phyloP scores from a whole-genome alignment of 2,797 vertebrate genomes.

The Orientallactaga sibirica region DNA sequence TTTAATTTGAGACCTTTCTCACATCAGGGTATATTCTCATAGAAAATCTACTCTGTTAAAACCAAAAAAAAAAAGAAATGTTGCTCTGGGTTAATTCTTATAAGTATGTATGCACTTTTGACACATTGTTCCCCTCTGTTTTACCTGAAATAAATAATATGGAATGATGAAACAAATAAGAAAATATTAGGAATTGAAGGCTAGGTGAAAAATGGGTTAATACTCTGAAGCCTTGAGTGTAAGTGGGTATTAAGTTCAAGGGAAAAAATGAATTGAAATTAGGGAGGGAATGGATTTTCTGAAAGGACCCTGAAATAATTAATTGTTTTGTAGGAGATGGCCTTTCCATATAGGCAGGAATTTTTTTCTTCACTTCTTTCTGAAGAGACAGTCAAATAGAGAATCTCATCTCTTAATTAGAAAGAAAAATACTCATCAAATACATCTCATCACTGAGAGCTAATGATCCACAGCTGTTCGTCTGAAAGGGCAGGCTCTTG shows the following conservation, averaged over 20 bases:
- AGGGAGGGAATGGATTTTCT: slow-evolving; percentile 85
- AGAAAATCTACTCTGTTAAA: slow-evolving; percentile 41
- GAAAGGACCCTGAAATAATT: slow-evolving; percentile 87
- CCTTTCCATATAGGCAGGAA: slow-evolving; percentile 86
- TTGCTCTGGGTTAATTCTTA: background rate
- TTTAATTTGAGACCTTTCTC: slow-evolving; percentile 17
- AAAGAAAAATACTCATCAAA: slow-evolving; percentile 92
- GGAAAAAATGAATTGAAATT: slow-evolving; percentile 83
- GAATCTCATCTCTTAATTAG: slow-evolving; percentile 90
- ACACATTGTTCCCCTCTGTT: slow-evolving; percentile 12
- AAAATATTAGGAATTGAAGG: slow-evolving; percentile 36
- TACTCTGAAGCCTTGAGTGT: slow-evolving; percentile 71
- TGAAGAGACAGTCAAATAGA: slow-evolving; percentile 88
- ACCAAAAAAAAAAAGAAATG: background rate
- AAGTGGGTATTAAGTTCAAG: slow-evolving; percentile 80
- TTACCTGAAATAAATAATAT: slow-evolving; percentile 45
- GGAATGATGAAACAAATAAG: slow-evolving; percentile 47
- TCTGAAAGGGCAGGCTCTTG: slow-evolving; percentile 89
- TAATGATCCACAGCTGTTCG: slow-evolving; percentile 91
- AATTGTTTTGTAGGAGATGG: slow-evolving; percentile 87
- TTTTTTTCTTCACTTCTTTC: slow-evolving; percentile 86
- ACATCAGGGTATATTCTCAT: slow-evolving; percentile 41
- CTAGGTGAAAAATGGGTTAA: slow-evolving; percentile 76
- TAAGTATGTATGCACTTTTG: slow-evolving; percentile 2
- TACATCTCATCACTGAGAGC: slow-evolving; percentile 89